Evolutionary conservation across 2,888 invertebrate genomes (phyloP).

Genomic region (Amphiduros pacificus): DNA sequence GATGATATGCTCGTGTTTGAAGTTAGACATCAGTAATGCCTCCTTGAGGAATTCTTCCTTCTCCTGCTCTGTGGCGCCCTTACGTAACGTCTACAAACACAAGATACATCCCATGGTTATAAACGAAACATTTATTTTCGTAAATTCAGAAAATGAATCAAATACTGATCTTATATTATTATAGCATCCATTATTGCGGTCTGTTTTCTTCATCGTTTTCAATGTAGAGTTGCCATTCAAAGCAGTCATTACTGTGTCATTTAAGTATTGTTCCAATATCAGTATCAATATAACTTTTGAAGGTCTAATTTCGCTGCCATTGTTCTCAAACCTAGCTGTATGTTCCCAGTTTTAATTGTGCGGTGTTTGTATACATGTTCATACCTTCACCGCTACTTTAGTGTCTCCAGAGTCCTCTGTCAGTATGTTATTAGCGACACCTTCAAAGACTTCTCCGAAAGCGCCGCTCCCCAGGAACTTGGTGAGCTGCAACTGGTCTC

Average conservation of each 20-base stretch:
- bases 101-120: no score
- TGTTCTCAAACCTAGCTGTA: no score
- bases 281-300: no score
- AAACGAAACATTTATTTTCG: no score
- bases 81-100: constrained; percentile 76
- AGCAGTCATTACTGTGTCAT: no score
- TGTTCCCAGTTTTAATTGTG: no score
- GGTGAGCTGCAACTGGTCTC: constrained; percentile 82
- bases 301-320: no score
- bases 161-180: background rate
- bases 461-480: constrained; percentile 94
- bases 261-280: no score
- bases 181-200: background rate
- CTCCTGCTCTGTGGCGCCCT: constrained; percentile 87
- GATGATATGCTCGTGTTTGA: constrained; percentile 93
- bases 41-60: constrained; percentile 94
- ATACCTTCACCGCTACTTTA: constrained; percentile 57
- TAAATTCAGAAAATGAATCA: background rate
- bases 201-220: no score
- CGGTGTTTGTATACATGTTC: no score
- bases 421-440: constrained; percentile 67
- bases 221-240: no score
- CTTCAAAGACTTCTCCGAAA: constrained; percentile 96
- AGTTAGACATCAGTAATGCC: constrained; percentile 93
- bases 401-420: constrained; percentile 44